Percentiles rank a stretch among this genome's conserved stretches.
These are phyloP conservation scores for Oxytorus armatus DNA, from an alignment of 2,888 invertebrate species.

Conservation along the genomic window DNA sequence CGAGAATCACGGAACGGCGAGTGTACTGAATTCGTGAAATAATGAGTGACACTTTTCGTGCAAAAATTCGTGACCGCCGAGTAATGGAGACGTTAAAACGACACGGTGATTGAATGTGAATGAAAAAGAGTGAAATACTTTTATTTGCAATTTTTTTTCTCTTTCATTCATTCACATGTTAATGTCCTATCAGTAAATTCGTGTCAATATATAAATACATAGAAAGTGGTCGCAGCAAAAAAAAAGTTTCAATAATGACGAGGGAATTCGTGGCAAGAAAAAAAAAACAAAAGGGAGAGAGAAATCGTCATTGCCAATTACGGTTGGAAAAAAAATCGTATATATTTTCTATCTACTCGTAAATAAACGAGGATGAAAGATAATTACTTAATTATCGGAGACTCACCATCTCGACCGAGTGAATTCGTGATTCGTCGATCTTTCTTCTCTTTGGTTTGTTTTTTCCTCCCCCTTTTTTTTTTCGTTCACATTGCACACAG, in stretches of 20 bases:
- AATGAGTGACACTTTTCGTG: too few species aligned
- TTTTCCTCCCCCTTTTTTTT: not conserved
- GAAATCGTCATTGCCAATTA: slow-evolving; percentile 21
- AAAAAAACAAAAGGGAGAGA: not conserved
- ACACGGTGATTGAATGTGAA: too few species aligned
- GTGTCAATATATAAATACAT: too few species aligned
- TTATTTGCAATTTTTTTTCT: too few species aligned
- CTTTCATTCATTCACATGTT: too few species aligned
- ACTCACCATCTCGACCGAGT: slow-evolving; percentile 23
- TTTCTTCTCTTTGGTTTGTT: not conserved
- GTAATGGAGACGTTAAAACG: too few species aligned
- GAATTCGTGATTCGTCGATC: slow-evolving; percentile 51
- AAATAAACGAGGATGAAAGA: slow-evolving; percentile 27
- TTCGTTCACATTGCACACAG: not conserved
- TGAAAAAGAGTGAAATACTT: too few species aligned
- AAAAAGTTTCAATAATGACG: slow-evolving; percentile 10
- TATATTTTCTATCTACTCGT: not conserved
- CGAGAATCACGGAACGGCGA: too few species aligned
- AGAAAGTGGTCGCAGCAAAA: not conserved
- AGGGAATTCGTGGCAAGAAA: not conserved
- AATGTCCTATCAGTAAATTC: too few species aligned
- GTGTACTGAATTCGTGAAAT: too few species aligned
- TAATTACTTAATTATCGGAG: slow-evolving; percentile 55
- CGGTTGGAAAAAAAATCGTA: not conserved
- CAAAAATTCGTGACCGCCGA: too few species aligned